Evolutionary conservation across 2,888 invertebrate genomes (phyloP).

Genomic region (Drosophila rubida): DNA sequence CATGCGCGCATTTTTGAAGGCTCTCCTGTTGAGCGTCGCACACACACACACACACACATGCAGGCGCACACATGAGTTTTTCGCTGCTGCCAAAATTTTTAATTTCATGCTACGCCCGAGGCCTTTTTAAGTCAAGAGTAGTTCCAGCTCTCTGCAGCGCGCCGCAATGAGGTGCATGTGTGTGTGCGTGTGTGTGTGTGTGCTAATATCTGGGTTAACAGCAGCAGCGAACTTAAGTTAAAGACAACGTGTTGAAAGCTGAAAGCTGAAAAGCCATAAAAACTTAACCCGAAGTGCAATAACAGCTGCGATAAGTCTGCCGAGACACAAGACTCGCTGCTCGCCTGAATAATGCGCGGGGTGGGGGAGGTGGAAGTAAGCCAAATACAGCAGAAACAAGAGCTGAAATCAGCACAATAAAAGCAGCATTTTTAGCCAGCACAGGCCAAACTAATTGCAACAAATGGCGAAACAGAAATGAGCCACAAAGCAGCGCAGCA

Average conservation of each 20-base stretch:
- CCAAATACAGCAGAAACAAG: no score
- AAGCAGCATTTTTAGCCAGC: no score
- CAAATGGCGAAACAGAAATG: no score
- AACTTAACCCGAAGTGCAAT: background rate
- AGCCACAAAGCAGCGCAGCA: no score
- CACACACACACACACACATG: constrained; percentile 14
- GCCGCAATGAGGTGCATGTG: background rate
- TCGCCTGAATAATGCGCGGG: background rate
- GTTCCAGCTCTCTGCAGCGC: constrained; percentile 16
- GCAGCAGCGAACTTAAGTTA: constrained; percentile 3
- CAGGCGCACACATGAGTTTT: constrained; percentile 18
- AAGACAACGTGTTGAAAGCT: constrained; percentile 16
- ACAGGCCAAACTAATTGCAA: no score
- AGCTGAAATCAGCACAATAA: no score
- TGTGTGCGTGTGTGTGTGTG: constrained; percentile 12
- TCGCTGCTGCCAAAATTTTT: constrained; percentile 67
- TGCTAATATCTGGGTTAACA: constrained; percentile 25
- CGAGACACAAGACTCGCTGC: background rate
- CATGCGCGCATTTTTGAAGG: constrained; percentile 72
- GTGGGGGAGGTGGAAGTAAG: background rate
- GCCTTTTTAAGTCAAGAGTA: constrained; percentile 60
- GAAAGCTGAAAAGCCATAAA: background rate
- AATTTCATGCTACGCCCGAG: constrained; percentile 63
- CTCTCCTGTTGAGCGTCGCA: constrained; percentile 59
- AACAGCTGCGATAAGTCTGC: constrained; percentile 1